Conservation (phyloP, 1,140 invertebrate genomes). For the Cherax destructor region DNA sequence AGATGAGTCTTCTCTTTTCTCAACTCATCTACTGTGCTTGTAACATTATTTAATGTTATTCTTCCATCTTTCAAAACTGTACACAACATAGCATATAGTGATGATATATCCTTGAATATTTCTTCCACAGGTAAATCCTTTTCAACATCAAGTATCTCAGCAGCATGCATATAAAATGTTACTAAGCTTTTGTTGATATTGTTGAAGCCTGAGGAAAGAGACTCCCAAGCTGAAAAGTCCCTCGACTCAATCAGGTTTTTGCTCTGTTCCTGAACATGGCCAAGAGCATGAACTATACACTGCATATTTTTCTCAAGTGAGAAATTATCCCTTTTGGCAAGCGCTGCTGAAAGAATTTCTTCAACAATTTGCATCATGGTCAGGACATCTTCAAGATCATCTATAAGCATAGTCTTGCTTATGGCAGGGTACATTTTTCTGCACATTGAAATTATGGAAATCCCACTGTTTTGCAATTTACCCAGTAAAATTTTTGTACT, state of each 20-base stretch:
- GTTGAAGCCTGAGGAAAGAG: background rate
- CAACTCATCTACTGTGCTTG: background rate
- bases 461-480: slow-evolving; percentile 20
- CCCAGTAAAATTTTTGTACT: slow-evolving; percentile 11
- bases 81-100: slow-evolving; percentile 13
- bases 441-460: background rate
- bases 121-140: background rate
- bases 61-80: background rate
- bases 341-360: slow-evolving; percentile 2
- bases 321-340: background rate
- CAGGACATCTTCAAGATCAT: background rate
- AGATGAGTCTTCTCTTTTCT: slow-evolving; percentile 12
- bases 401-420: slow-evolving; percentile 11
- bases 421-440: slow-evolving; percentile 21
- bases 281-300: background rate
- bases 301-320: background rate
- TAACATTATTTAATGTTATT: background rate
- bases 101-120: background rate
- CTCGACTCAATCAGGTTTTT: background rate
- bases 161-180: background rate
- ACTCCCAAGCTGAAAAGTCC: background rate
- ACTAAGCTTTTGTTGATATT: background rate
- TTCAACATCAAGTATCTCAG: background rate
- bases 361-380: background rate
- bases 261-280: slow-evolving; percentile 9